Conservation (phyloP, 2,113 vertebrate genomes). For the Tragelaphus imberbis region DNA sequence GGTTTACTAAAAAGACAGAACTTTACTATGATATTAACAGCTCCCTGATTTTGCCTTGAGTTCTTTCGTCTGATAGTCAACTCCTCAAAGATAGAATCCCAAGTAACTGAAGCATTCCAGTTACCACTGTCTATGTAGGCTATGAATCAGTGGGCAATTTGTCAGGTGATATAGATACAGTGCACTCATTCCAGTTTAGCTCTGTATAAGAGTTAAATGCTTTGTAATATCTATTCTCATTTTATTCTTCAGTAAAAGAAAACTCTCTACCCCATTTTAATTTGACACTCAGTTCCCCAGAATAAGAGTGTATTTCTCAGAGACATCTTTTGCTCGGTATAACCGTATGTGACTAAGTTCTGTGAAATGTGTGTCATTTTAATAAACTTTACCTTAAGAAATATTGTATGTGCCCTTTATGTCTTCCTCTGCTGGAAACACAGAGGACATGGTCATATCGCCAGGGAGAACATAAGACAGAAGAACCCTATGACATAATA, state of each 20-base stretch:
- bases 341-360: neutral
- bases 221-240: neutral
- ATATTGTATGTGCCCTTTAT: neutral
- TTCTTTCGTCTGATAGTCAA: neutral
- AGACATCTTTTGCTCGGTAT: neutral
- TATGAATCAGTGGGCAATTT: neutral
- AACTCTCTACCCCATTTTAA: neutral
- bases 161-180: neutral
- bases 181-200: neutral
- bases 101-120: neutral
- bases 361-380: neutral
- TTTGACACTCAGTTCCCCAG: neutral
- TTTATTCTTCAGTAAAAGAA: neutral
- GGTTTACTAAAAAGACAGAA: neutral
- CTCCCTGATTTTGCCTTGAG: neutral
- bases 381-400: neutral
- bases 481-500: neutral
- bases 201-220: neutral
- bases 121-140: neutral
- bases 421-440: neutral
- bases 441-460: neutral
- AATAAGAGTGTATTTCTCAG: neutral
- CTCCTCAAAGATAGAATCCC: neutral
- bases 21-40: neutral
- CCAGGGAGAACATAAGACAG: neutral